Evolutionary conservation across 2,888 invertebrate species (phyloP).

Genomic region (Imbricaverruca yamaguchii): DNA sequence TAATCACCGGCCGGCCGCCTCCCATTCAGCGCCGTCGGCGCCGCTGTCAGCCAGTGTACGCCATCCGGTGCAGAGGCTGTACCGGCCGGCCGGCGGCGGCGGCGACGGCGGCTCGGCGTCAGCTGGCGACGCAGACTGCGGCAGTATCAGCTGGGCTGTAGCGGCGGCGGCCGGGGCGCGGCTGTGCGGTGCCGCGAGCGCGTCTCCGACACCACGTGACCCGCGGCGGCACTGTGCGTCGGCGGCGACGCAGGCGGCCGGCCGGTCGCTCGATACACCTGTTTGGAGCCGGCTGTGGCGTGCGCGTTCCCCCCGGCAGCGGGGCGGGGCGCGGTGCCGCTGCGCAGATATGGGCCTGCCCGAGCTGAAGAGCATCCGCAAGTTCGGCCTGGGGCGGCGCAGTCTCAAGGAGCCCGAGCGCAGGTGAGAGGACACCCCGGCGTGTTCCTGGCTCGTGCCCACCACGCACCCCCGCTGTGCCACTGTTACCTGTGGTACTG

Average conservation of each 20-base stretch:
- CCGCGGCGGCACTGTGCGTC: background rate
- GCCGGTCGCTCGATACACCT: background rate
- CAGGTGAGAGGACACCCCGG: background rate
- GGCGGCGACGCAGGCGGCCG: background rate
- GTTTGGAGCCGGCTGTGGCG: background rate
- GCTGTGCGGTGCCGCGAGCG: background rate
- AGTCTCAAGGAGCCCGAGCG: conserved; percentile 8
- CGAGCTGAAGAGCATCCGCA: conserved; percentile 10
- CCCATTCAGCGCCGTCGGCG: background rate
- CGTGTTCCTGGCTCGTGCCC: too few species aligned
- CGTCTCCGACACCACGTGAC: background rate
- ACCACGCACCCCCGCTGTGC: too few species aligned
- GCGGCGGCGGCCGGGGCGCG: background rate
- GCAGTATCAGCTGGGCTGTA: background rate
- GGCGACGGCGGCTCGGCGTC: background rate
- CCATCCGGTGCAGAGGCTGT: background rate
- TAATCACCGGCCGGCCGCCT: background rate
- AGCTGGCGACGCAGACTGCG: background rate
- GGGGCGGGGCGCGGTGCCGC: background rate
- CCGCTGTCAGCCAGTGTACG: background rate
- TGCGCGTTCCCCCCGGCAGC: background rate
- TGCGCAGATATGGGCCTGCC: background rate
- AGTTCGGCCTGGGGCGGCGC: conserved; percentile 12
- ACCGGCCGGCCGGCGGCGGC: background rate
- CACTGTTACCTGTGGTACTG: too few species aligned